Evolutionary conservation across 2,888 invertebrate species (phyloP).

Genomic region (Dromius quadrimaculatus): DNA sequence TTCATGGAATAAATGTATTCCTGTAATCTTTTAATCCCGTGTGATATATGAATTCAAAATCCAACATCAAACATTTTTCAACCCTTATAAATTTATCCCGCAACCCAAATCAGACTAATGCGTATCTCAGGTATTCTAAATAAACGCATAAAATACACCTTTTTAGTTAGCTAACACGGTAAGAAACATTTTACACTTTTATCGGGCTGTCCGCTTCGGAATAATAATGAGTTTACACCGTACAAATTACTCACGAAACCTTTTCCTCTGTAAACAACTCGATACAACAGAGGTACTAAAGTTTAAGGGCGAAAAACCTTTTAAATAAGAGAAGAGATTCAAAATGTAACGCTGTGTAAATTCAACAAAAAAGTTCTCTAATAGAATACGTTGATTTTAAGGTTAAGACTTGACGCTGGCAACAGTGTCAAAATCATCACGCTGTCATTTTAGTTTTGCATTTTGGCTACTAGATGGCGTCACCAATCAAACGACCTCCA

Average conservation of each 20-base stretch:
- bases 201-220: conserved; percentile 44
- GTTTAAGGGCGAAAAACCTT: background rate
- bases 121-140: conserved; percentile 14
- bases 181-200: conserved; percentile 40
- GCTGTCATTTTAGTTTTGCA: too few species aligned
- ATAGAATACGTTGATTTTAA: too few species aligned
- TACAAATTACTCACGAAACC: conserved; percentile 45
- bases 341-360: too few species aligned
- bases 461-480: too few species aligned
- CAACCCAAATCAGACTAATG: conserved; percentile 7
- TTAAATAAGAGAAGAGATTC: too few species aligned
- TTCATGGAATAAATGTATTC: too few species aligned
- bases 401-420: too few species aligned
- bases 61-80: background rate
- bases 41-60: too few species aligned
- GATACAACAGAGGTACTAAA: background rate
- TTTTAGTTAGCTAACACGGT: conserved; percentile 31
- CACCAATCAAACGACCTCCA: too few species aligned
- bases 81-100: background rate
- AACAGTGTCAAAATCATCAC: too few species aligned
- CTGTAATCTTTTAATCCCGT: too few species aligned
- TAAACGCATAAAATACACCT: conserved; percentile 23
- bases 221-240: conserved; percentile 50
- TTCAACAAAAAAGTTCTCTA: too few species aligned
- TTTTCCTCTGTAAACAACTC: conserved; percentile 6